These are phyloP conservation scores for Mobula hypostoma DNA, from an alignment of 2,113 vertebrate species.

Conservation along the genomic window DNA sequence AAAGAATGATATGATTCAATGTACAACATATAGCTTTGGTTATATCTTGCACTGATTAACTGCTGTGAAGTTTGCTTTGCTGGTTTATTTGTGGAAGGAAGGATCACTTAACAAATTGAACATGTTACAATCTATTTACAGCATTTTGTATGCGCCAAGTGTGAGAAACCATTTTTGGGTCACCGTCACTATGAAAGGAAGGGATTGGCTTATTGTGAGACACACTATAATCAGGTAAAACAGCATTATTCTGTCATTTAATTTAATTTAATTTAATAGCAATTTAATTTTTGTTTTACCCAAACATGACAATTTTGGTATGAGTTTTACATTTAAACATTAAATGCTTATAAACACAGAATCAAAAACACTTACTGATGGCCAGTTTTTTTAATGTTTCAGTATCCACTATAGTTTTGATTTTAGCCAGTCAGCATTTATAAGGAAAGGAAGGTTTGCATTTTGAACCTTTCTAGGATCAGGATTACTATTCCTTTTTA, in stretches of 20 bases:
- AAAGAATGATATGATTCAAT: not conserved
- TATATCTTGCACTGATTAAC: not conserved
- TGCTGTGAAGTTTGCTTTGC: not conserved
- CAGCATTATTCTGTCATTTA: not conserved
- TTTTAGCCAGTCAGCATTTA: not conserved
- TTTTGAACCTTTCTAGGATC: not conserved
- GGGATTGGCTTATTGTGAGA: constrained; percentile 93
- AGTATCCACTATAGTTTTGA: not conserved
- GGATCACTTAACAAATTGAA: not conserved
- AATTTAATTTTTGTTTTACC: constrained; percentile 17
- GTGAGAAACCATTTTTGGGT: constrained; percentile 98
- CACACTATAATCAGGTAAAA: constrained; percentile 93
- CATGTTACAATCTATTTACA: constrained; percentile 57
- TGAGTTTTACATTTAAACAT: not conserved
- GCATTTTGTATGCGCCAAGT: constrained; percentile 99
- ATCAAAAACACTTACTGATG: not conserved
- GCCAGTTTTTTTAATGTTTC: not conserved
- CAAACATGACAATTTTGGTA: not conserved
- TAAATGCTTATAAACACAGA: not conserved
- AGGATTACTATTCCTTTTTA: not conserved
- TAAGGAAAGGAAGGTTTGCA: not conserved
- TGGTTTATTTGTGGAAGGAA: not conserved
- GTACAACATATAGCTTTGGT: not conserved
- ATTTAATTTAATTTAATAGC: constrained; percentile 9
- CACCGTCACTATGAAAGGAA: constrained; percentile 96